Conservation (phyloP, 2,113 vertebrate species). For the Hemichromis elongatus region DNA sequence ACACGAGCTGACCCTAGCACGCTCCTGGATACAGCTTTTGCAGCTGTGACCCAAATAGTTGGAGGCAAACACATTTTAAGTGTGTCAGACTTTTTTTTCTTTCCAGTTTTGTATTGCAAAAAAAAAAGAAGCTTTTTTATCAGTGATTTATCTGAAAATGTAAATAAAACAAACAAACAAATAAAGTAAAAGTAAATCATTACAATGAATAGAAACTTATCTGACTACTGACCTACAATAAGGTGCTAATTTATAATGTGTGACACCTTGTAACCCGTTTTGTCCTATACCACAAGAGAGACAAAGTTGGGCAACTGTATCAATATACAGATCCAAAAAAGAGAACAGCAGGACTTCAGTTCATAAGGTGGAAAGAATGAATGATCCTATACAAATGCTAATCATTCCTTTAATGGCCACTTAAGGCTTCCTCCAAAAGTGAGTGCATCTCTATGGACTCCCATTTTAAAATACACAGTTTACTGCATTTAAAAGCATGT, state of each 20-base stretch:
- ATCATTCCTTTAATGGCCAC: background rate
- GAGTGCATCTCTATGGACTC: background rate
- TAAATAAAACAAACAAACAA: background rate
- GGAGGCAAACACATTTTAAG: background rate
- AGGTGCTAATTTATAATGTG: background rate
- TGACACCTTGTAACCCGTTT: background rate
- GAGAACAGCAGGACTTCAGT: background rate
- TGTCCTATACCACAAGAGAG: background rate
- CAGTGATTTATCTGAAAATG: background rate
- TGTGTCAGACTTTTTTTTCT: background rate
- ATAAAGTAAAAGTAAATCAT: background rate
- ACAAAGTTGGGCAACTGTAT: background rate
- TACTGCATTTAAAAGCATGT: background rate
- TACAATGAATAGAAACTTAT: background rate
- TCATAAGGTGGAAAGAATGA: background rate
- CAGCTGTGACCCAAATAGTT: background rate
- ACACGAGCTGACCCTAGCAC: background rate
- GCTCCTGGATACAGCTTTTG: background rate
- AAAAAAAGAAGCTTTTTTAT: background rate
- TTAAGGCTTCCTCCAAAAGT: background rate
- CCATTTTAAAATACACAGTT: background rate
- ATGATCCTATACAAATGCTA: background rate
- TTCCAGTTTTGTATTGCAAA: background rate
- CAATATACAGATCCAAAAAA: background rate
- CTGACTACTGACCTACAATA: background rate